phyloP scores from a whole-genome alignment of 2,888 invertebrate species.

The Chorisops tibialis region DNA sequence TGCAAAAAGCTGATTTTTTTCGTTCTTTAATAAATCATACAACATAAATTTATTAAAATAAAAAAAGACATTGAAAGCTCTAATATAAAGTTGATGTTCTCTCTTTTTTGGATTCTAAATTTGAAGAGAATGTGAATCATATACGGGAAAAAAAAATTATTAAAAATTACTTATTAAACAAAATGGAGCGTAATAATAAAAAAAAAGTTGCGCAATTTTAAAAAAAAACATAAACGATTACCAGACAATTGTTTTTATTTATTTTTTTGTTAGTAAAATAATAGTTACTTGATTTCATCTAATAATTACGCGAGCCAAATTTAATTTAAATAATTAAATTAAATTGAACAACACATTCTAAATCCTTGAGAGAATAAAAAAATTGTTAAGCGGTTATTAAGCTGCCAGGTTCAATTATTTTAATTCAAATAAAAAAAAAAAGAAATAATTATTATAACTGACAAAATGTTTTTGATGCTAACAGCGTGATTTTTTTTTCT shows the following conservation, averaged over 20 bases:
- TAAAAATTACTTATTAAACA: neutral
- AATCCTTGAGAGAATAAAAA: constrained; percentile 14
- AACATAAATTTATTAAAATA: constrained; percentile 18
- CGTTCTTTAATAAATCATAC: constrained; percentile 4
- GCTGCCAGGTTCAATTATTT: neutral
- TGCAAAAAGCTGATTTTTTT: constrained; percentile 6
- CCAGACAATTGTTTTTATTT: too few relatives aligned
- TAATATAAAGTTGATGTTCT: constrained; percentile 6
- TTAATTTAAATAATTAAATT: neutral
- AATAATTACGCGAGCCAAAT: neutral
- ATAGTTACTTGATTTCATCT: neutral
- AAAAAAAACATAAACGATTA: neutral
- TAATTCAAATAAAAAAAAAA: neutral
- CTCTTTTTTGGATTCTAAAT: constrained; percentile 15
- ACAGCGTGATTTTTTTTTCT: constrained; percentile 34
- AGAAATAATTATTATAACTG: constrained; percentile 42
- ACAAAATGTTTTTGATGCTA: constrained; percentile 55
- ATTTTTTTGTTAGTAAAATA: constrained; percentile 11
- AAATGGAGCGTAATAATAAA: neutral
- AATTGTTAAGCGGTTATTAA: neutral
- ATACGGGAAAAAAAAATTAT: constrained; percentile 1
- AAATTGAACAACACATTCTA: constrained; percentile 16
- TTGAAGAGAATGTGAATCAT: neutral
- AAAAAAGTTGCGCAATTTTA: constrained; percentile 1
- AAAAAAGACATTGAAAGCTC: constrained; percentile 9